These are phyloP conservation scores for Glyphotaelius pellucidus DNA, from an alignment of 2,888 invertebrate genomes.

Conservation along the genomic window DNA sequence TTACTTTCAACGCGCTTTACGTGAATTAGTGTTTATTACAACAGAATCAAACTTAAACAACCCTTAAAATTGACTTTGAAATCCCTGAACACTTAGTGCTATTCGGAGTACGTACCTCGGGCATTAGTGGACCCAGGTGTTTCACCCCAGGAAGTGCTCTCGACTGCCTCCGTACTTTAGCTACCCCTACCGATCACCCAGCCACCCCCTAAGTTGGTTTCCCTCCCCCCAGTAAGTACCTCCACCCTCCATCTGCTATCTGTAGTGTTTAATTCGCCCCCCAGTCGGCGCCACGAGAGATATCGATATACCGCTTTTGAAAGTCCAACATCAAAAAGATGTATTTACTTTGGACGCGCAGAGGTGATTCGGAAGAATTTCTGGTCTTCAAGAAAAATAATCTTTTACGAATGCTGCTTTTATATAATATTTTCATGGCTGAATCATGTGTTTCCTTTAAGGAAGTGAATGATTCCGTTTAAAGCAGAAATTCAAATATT, in stretches of 20 bases:
- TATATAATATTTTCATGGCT: background rate
- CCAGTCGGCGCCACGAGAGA: conserved; percentile 32
- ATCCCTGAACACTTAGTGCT: background rate
- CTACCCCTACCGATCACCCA: background rate
- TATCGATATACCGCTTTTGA: conserved; percentile 37
- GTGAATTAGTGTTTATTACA: background rate
- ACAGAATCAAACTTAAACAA: background rate
- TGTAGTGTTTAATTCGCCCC: conserved; percentile 38
- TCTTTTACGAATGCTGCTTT: background rate
- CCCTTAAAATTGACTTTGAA: conserved; percentile 2
- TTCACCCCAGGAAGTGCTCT: background rate
- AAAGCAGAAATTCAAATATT: background rate
- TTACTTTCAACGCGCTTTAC: background rate
- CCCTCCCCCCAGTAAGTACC: background rate
- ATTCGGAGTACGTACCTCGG: background rate
- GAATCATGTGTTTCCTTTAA: background rate
- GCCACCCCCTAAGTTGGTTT: background rate
- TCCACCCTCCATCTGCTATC: background rate
- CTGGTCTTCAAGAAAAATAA: background rate
- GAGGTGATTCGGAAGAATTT: conserved; percentile 18
- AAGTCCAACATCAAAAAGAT: conserved; percentile 10
- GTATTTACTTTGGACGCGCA: conserved; percentile 9
- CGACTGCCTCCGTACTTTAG: background rate
- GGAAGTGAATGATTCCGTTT: background rate
- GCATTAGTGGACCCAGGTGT: background rate